Conservation (phyloP, 2,113 vertebrate genomes). For the Myocastor coypus region DNA sequence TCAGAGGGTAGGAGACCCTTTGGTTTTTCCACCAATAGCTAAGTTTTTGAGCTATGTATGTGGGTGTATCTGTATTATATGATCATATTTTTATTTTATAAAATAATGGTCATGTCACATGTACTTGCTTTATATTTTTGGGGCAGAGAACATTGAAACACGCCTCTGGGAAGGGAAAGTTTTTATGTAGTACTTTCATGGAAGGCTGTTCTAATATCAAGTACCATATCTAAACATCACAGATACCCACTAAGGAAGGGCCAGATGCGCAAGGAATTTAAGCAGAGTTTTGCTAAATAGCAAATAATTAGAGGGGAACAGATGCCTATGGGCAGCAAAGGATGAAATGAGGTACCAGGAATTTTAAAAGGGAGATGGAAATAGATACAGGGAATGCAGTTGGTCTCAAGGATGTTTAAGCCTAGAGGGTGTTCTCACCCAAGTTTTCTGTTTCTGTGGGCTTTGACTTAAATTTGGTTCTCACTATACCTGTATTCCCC, state of each 20-base stretch:
- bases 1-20: accelerated
- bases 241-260: conserved; percentile 71
- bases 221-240: conserved; percentile 46
- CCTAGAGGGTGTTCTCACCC: conserved; percentile 43
- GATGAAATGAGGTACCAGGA: conserved; percentile 73
- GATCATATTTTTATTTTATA: conserved; percentile 28
- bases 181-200: conserved; percentile 6
- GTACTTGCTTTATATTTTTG: conserved; percentile 21
- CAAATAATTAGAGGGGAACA: conserved; percentile 65
- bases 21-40: conserved; percentile 7
- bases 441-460: neutral
- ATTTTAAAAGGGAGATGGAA: conserved; percentile 67
- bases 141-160: neutral
- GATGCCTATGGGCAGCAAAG: conserved; percentile 68
- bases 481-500: neutral
- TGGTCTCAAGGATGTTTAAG: conserved; percentile 25
- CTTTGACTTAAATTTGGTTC: conserved; percentile 29
- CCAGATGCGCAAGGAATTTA: conserved; percentile 75
- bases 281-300: conserved; percentile 72
- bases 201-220: conserved; percentile 4
- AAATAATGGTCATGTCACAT: conserved; percentile 18
- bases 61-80: neutral
- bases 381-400: neutral
- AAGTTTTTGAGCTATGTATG: neutral
- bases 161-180: conserved; percentile 31